A percentile compares a stretch with the other conserved stretches of the same genome.
Conservation (phyloP, 2,113 vertebrate species). For the Alligator mississippiensis region DNA sequence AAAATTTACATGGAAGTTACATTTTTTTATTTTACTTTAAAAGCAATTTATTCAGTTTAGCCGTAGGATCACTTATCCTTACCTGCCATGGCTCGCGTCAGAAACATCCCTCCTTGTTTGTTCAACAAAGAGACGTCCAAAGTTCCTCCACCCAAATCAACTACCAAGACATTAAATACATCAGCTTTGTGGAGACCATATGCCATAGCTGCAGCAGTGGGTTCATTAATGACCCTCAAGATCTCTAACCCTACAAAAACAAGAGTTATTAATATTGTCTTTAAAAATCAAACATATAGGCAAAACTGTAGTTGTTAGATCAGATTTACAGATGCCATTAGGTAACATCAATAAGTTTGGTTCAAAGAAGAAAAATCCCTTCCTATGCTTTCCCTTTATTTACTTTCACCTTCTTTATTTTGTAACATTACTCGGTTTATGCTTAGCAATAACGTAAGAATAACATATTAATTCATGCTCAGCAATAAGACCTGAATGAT, state of each 20-base stretch:
- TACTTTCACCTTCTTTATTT: background rate
- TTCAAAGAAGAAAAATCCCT: background rate
- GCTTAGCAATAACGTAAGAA: no score
- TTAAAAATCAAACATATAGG: background rate
- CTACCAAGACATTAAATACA: conserved; percentile 94
- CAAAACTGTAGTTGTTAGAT: background rate
- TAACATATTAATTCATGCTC: no score
- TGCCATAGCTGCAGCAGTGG: conserved; percentile 97
- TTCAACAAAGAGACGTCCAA: conserved; percentile 95
- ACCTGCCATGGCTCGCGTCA: conserved; percentile 98
- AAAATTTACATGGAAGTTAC: background rate
- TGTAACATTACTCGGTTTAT: background rate
- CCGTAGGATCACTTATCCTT: conserved; percentile 3
- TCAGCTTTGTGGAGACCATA: conserved; percentile 96
- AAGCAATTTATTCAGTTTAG: background rate
- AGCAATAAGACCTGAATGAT: no score
- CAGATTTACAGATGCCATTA: background rate
- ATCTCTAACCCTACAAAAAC: conserved; percentile 85
- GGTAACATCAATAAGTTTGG: background rate
- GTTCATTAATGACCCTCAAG: conserved; percentile 94
- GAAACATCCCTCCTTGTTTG: conserved; percentile 98
- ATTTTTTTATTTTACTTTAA: background rate
- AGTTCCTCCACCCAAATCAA: conserved; percentile 96
- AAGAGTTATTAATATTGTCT: background rate
- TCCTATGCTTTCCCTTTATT: background rate